Percentiles rank a stretch among this genome's conserved stretches.
Evolutionary conservation across 2,113 vertebrate species (phyloP).

Genomic region (Hemicordylus capensis): DNA sequence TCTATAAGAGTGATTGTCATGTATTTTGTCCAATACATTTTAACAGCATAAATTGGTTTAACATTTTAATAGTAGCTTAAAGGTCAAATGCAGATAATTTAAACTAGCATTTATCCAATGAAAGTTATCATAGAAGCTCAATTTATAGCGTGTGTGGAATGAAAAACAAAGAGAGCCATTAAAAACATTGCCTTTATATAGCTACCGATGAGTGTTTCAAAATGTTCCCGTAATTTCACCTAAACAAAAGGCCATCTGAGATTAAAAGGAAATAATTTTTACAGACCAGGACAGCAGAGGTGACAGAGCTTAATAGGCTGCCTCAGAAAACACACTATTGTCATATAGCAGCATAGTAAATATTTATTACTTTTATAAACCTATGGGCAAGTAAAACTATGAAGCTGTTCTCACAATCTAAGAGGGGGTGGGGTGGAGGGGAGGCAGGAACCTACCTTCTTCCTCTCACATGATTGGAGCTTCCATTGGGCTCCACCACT

Average conservation of each 20-base stretch:
- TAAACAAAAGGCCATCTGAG: neutral
- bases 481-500: too few relatives aligned
- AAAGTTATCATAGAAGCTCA: conserved; percentile 74
- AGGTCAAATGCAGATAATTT: conserved; percentile 88
- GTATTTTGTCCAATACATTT: conserved; percentile 83
- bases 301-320: neutral
- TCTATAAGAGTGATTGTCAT: conserved; percentile 80
- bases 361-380: neutral
- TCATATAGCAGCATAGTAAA: neutral
- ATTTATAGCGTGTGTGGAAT: conserved; percentile 68
- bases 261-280: neutral
- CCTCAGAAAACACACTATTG: neutral
- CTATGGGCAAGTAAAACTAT: neutral
- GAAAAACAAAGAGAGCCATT: conserved; percentile 34
- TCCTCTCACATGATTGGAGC: too few relatives aligned
- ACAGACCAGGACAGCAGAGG: neutral
- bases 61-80: conserved; percentile 84
- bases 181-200: conserved; percentile 50
- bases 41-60: conserved; percentile 84
- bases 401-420: too few relatives aligned
- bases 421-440: too few relatives aligned
- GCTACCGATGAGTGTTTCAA: neutral
- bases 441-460: too few relatives aligned
- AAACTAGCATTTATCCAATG: conserved; percentile 79
- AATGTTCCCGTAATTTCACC: neutral